Base-by-base conservation (phyloP, 37 sponge, comb jelly and placozoan genomes). In the Chondrosia reniformis region DNA sequence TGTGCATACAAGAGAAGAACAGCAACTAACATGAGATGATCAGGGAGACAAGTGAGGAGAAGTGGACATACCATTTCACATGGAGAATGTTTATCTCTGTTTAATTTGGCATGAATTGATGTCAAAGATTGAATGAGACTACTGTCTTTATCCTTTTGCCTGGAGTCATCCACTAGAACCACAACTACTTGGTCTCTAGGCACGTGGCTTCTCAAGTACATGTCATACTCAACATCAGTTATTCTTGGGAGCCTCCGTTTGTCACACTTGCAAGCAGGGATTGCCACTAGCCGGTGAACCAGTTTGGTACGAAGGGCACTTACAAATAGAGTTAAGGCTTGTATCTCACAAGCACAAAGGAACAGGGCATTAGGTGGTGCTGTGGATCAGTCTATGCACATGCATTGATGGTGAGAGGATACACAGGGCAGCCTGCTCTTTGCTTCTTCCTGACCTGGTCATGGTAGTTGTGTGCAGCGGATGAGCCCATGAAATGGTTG, bases 171-270 rank as follows among this genome's bases (percentile, higher is more conserved):
- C 21, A 97, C 76, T 27, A 67, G 76, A 33, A 97, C 80, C 2
- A 97, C 62, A 0, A 93, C 78, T 32, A 97, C 84, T 76, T 93
- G 97, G 4, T 74, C 67, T 21, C 33, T 55, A 10, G 91, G 89
- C 8, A 89, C 89, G 59, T 97, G 94, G 12, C 77, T 66, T 4
- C 46, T 46, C 10, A 97, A 80, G 46, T 92, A 85, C 4, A 39
- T 54, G 58, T 97, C 97, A 80, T 77, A 93, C 87, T 97, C 97
- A 38, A 90, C 52, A 38, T 97, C 97, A 54, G 74, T 77, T 43
- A 97, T 79, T 39, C 40, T 62, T 9, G 94, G 89, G 25, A 85
- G 45, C 32, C 45, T 57, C 0, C 89, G 83, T 81, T 84, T 89
- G 83, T 93, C 87, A 69, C 94, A 93, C 83, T 79, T 85, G 83